Percentiles rank a stretch among this genome's conserved stretches.
Conservation (phyloP, 2,797 vertebrate genomes). For the Pipistrellus pygmaeus region DNA sequence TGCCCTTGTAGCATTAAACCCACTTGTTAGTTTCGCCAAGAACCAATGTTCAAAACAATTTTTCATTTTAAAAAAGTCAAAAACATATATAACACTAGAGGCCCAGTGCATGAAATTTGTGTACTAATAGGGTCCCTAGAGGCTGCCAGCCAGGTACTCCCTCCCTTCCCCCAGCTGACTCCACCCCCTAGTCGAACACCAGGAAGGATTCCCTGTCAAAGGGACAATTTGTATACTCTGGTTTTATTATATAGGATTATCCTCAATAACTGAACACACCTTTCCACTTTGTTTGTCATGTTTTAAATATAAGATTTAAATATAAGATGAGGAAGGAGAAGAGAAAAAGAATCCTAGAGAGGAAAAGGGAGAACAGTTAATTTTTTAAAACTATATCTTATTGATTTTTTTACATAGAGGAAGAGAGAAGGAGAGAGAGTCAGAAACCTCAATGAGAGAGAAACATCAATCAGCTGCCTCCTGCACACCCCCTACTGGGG, state of each 20-base stretch:
- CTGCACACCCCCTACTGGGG: no score
- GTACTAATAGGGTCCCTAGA: no score
- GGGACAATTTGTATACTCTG: no score
- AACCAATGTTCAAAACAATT: background rate
- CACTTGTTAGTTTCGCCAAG: background rate
- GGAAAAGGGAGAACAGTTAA: background rate
- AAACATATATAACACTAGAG: background rate
- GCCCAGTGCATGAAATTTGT: no score
- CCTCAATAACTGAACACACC: background rate
- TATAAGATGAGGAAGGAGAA: background rate
- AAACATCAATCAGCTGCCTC: no score
- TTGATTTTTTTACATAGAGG: no score
- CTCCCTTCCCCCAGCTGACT: no score
- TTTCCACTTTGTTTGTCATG: background rate
- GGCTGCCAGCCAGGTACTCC: no score
- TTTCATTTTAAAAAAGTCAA: background rate
- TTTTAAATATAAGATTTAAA: background rate
- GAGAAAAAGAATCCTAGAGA: background rate
- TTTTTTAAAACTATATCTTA: no score
- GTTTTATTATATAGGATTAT: background rate
- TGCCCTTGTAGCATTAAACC: background rate
- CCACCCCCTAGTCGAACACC: no score
- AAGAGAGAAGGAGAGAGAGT: no score
- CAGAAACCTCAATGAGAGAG: no score
- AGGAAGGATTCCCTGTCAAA: accelerated